Base-by-base conservation (phyloP, 1,140 invertebrate species). In the Meloidogyne floridensis region DNA sequence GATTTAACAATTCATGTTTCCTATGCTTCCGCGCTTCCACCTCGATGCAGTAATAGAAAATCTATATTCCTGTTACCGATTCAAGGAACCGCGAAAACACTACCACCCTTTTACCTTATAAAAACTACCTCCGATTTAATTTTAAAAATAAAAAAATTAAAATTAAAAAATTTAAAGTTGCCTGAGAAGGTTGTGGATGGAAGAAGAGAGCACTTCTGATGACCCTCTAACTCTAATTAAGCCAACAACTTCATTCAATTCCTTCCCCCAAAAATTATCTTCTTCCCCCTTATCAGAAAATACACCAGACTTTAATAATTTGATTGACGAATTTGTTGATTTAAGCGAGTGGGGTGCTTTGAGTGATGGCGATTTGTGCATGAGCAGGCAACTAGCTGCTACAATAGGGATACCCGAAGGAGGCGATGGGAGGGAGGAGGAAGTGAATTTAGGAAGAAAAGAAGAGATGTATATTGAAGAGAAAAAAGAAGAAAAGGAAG, bases 361-460 rank as follows among this genome's bases (percentile, higher is more conserved):
- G 10, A 79, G 77, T 20, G 77, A 79, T 53, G 77, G 77, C 2
- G 77, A 79, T 51, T 53, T 79, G 18, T 79, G 77, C 18, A 79
- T 79, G 77, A 69, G 77, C 32, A 72, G 77, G 47, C 77, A 79
- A 18, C 18, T 79, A 11, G 15, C 77, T 2, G 65, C 56, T 43
- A 32, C 65, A 11, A 65, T 79, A 51, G 9, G 65, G 3, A 10
- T 51, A 47, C 42, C 2, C 0, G 13, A n/a, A n/a, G 15, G 0
- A n/a, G 7, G 15, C 0, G 13, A 47, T 54, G 15, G 5, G 18
- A 32, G 15, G 13, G 18, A 7, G 11, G 18, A 54, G 4, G 13
- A 54, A 47, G 18, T 5, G 13, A 47, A 6, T 47, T 4, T 6
- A 47, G 47, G 7, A 47, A 47, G 47, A 47, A 47, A 47, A n/a